Conservation (phyloP, 2,888 invertebrate genomes). For the Caenorhabditis sp. region DNA sequence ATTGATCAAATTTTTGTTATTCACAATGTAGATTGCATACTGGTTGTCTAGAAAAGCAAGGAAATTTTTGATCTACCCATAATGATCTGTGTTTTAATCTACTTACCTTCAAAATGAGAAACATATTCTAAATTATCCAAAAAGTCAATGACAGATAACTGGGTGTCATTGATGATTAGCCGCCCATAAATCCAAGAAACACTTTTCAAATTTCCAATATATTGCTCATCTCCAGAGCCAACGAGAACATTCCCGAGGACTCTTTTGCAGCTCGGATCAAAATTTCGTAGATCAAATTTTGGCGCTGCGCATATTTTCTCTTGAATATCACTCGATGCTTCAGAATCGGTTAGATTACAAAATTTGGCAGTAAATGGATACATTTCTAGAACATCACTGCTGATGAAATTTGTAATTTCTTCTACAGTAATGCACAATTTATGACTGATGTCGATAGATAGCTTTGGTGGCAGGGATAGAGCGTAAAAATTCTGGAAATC, state of each 20-base stretch:
- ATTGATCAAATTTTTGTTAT: not conserved
- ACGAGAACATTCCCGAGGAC: not conserved
- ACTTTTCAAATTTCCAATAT: conserved; percentile 3
- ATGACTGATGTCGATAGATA: not conserved
- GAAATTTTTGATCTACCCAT: not conserved
- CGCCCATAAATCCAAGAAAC: conserved; percentile 10
- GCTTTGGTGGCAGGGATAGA: not conserved
- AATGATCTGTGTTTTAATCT: not conserved
- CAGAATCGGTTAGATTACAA: not conserved
- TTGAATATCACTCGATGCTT: too few species aligned
- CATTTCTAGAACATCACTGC: not conserved
- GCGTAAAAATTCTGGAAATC: not conserved
- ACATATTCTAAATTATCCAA: not conserved
- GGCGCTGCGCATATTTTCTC: not conserved
- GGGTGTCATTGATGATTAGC: not conserved
- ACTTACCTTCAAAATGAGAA: not conserved
- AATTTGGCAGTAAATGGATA: too few species aligned
- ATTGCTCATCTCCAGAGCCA: conserved; percentile 15
- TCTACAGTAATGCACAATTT: not conserved
- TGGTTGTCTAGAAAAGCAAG: not conserved
- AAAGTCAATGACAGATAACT: not conserved
- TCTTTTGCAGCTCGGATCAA: not conserved
- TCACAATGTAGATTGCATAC: not conserved
- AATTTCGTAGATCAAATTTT: not conserved
- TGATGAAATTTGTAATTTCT: not conserved